Evolutionary conservation across 2,797 vertebrate genomes (phyloP), one percentile per base, ranked within the genome.

Genomic region (Catamblyrhynchus diadema): DNA sequence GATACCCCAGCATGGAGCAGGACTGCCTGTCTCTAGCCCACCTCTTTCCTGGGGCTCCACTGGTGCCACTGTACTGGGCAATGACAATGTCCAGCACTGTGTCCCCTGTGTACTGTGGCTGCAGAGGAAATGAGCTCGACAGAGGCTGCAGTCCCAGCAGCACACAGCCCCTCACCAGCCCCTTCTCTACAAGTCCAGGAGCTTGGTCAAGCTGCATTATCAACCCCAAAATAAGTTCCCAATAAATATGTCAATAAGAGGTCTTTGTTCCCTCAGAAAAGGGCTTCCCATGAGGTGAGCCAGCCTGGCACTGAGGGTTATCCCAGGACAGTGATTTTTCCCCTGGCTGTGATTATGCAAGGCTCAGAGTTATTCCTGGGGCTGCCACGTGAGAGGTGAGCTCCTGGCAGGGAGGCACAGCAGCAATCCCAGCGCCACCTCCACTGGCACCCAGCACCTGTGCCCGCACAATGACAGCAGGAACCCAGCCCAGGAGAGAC

Each of bases 201-300:
- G 42, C 15, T 73, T 33, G 44, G 28, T 4, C 8, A 8, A 86
- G 61, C 54, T 21, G 6, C 80, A 81, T 75, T 79, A 80, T 82
- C 91, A 33, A 65, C 94, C 93, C 90, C 64, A 69, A 96, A 97
- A 85, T 90, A 97, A 94, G 62, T 73, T 66, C 91, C 80, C 86
- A 95, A 92, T 87, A 95, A 91, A 88, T 48, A 70, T 27, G 66
- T 83, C 75, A 75, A 56, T 88, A 94, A 91, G 11, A 64, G 48
- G 62, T 87, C 54, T 96, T 92, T 96, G 85, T 79, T 90, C 71
- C 75, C 84, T 85, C 96, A 94, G 88, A 85, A 95, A 96, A 77
- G 87, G 75, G 93, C 81, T 92, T 94, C 78, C 59, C 57, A 23
- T 50, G 93, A 95, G 81, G 89, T 91, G 83, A 96, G 82, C 47